Conservation (phyloP, 1,140 invertebrate species). For the Phthorimaea operculella region DNA sequence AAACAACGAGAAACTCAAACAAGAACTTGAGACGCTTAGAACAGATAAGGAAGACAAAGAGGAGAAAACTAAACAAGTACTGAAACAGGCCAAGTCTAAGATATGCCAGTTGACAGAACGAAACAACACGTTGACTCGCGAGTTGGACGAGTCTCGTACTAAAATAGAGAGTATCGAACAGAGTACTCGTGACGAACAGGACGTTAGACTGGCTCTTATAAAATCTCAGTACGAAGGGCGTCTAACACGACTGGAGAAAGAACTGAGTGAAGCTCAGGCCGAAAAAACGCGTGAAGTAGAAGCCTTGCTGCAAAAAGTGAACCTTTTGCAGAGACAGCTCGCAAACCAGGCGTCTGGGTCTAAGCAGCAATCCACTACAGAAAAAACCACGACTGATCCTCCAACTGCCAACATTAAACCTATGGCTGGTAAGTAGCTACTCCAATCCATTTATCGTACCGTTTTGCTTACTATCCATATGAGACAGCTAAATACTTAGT, state of each 20-base stretch:
- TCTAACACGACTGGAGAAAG: constrained; percentile 79
- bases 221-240: constrained; percentile 80
- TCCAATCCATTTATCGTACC: neutral
- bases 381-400: constrained; percentile 79
- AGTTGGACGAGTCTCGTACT: constrained; percentile 71
- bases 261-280: constrained; percentile 75
- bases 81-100: constrained; percentile 78
- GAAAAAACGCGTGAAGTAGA: constrained; percentile 80
- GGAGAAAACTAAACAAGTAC: constrained; percentile 77
- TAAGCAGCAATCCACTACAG: constrained; percentile 74
- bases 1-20: constrained; percentile 74
- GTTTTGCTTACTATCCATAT: too few species aligned
- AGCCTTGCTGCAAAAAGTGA: constrained; percentile 76
- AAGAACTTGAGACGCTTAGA: constrained; percentile 78
- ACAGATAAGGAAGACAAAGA: constrained; percentile 74
- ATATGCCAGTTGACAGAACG: constrained; percentile 76
- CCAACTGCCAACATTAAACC: constrained; percentile 95
- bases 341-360: constrained; percentile 74
- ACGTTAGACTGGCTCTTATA: constrained; percentile 70
- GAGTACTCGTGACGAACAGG: constrained; percentile 69
- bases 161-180: constrained; percentile 67
- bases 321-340: constrained; percentile 82
- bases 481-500: too few species aligned
- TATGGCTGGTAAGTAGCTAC: constrained; percentile 77
- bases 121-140: constrained; percentile 71